These are phyloP conservation scores for Matsumyia berberina DNA, from an alignment of 2,888 invertebrate species.

Conservation along the genomic window DNA sequence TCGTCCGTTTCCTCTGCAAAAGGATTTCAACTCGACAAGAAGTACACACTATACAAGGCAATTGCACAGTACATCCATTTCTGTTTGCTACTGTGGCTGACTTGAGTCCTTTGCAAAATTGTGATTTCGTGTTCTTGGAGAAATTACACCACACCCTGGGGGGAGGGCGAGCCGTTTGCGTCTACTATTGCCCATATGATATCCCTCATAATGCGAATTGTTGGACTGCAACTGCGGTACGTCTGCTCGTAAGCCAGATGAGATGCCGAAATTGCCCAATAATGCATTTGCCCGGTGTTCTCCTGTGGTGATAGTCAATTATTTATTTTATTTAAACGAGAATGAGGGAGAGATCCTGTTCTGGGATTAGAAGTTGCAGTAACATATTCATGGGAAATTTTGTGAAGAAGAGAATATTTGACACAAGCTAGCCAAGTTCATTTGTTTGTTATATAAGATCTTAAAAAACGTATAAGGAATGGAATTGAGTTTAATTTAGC, in stretches of 20 bases:
- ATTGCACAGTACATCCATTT: neutral
- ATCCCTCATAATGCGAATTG: conserved; percentile 16
- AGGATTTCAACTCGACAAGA: neutral
- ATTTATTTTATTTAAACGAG: neutral
- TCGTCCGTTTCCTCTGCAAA: conserved; percentile 16
- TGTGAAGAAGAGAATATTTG: no score
- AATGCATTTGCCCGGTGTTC: neutral
- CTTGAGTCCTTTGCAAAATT: conserved; percentile 10
- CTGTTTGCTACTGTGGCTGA: neutral
- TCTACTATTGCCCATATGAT: conserved; percentile 18
- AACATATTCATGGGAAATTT: no score
- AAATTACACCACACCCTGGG: conserved; percentile 11
- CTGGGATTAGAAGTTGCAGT: no score
- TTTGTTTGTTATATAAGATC: no score
- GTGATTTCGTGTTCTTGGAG: conserved; percentile 15
- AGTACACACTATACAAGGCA: neutral
- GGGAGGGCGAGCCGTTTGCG: neutral
- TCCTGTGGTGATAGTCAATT: neutral
- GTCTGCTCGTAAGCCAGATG: conserved; percentile 16
- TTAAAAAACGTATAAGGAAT: no score
- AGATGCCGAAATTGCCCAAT: conserved; percentile 23
- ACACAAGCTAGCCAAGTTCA: no score
- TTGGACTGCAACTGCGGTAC: conserved; percentile 1
- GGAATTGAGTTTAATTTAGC: no score
- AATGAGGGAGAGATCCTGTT: no score